These are phyloP conservation scores for Regulus satrapa DNA, from an alignment of 2,113 vertebrate genomes.

Conservation along the genomic window DNA sequence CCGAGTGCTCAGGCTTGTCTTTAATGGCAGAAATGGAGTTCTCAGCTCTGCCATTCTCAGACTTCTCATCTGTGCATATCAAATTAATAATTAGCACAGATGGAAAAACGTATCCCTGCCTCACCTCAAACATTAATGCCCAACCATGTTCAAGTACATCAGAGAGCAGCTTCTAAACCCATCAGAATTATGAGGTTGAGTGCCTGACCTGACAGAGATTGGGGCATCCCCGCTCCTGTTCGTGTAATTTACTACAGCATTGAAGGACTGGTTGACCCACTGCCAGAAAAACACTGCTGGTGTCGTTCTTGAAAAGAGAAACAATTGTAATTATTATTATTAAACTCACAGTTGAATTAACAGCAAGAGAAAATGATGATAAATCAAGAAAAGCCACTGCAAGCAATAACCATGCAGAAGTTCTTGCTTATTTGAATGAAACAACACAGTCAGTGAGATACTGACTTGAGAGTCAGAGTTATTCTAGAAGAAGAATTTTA, in stretches of 20 bases:
- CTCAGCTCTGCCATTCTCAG: not conserved
- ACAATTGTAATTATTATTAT: not conserved
- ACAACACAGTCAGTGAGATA: not conserved
- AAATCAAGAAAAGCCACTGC: not conserved
- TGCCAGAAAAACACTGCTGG: slow-evolving; percentile 97
- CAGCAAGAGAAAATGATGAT: not conserved
- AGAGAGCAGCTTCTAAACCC: not conserved
- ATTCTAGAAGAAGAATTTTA: not conserved
- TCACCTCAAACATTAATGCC: not conserved
- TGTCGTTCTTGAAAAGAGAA: slow-evolving; percentile 79
- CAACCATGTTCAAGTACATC: not conserved
- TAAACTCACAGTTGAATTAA: not conserved
- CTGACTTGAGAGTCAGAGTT: not conserved
- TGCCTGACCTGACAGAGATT: slow-evolving; percentile 84
- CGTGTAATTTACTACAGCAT: slow-evolving; percentile 96
- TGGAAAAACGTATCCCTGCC: not conserved
- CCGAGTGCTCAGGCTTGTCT: not conserved
- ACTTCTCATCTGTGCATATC: not conserved
- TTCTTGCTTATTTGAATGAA: not conserved
- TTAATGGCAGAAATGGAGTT: not conserved
- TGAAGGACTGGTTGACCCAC: slow-evolving; percentile 99
- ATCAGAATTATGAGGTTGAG: not conserved
- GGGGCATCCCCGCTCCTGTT: slow-evolving; percentile 95
- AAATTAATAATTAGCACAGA: not conserved
- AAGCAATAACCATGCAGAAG: not conserved